Evolutionary conservation across 1,140 invertebrate species (phyloP).

Genomic region (Asbolus verrucosus): DNA sequence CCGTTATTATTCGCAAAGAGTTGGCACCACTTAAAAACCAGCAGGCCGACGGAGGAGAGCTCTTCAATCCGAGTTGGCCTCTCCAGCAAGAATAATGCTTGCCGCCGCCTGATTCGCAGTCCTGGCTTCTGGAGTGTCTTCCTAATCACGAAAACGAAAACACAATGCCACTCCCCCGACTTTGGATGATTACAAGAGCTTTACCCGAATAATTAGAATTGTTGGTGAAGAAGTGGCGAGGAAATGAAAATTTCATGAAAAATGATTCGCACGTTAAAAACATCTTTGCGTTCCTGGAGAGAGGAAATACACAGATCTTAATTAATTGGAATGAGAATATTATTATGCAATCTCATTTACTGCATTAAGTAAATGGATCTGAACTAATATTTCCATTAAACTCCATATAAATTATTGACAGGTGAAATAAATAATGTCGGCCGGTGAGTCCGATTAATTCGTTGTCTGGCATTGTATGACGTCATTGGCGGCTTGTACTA

Average conservation of each 20-base stretch:
- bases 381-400: slow-evolving; percentile 31
- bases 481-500: too few relatives aligned
- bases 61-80: slow-evolving; percentile 12
- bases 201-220: background rate
- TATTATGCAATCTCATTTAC: slow-evolving; percentile 34
- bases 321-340: slow-evolving; percentile 28
- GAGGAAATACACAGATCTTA: slow-evolving; percentile 8
- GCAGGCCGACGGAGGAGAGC: background rate
- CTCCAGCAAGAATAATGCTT: slow-evolving; percentile 21
- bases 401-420: slow-evolving; percentile 14
- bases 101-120: background rate
- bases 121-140: slow-evolving; percentile 8
- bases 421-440: slow-evolving; percentile 17
- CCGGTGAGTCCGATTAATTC: too few relatives aligned
- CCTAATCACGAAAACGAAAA: slow-evolving; percentile 19
- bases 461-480: too few relatives aligned
- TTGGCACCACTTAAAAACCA: slow-evolving; percentile 26
- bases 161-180: background rate
- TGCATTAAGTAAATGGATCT: slow-evolving; percentile 29
- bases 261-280: slow-evolving; percentile 3
- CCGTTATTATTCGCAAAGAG: slow-evolving; percentile 4
- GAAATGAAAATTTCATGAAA: slow-evolving; percentile 16
- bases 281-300: slow-evolving; percentile 4
- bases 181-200: too few relatives aligned
- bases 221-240: background rate